Evolutionary conservation across 1,140 invertebrate species (phyloP).

Genomic region (Drosophila funebris): DNA sequence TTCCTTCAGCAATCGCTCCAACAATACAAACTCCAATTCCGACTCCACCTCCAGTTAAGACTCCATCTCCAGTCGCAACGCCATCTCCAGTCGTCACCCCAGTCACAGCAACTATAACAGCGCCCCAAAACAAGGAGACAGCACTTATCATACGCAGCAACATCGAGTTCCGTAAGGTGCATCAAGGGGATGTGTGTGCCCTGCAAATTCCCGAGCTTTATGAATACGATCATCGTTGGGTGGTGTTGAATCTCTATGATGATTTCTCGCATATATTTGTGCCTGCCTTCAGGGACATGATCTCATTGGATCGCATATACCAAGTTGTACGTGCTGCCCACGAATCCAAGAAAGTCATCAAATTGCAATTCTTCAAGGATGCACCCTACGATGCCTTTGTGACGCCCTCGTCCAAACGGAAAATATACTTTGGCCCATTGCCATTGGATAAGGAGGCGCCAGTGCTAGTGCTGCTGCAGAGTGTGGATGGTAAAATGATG

Average conservation of each 20-base stretch:
- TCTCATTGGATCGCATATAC: constrained; percentile 72
- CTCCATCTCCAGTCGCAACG: neutral
- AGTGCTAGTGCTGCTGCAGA: constrained; percentile 71
- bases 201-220: constrained; percentile 57
- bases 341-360: constrained; percentile 68
- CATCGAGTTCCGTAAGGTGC: constrained; percentile 70
- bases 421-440: constrained; percentile 78
- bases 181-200: constrained; percentile 54
- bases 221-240: constrained; percentile 66
- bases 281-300: constrained; percentile 66
- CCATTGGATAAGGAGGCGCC: constrained; percentile 51
- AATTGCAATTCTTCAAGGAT: constrained; percentile 66
- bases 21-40: neutral
- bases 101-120: no score
- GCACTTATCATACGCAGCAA: constrained; percentile 55
- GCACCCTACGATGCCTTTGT: constrained; percentile 75
- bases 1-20: no score
- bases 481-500: constrained; percentile 80
- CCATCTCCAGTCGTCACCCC: neutral
- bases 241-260: constrained; percentile 70
- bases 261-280: constrained; percentile 83
- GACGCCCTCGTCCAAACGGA: constrained; percentile 55
- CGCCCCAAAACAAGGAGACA: constrained; percentile 5
- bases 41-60: neutral
- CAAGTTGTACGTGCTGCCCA: constrained; percentile 57